phyloP scores from a whole-genome alignment of 2,888 invertebrate species.

The Cheilosia impressa region DNA sequence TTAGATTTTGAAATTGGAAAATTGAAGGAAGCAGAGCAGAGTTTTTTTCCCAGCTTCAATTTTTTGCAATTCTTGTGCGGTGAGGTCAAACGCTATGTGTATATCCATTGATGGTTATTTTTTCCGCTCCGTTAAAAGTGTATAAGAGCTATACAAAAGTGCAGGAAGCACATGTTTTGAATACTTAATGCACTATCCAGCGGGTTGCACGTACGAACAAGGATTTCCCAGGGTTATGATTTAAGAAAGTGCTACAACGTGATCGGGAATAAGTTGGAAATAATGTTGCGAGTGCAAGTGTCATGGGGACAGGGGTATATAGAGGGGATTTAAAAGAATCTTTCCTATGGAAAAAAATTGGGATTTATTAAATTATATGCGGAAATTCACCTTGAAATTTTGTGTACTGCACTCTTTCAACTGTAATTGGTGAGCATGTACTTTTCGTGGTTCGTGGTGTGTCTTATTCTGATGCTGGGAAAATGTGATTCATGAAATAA shows the following conservation, averaged over 20 bases:
- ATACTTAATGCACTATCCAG: constrained; percentile 46
- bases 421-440: too few relatives aligned
- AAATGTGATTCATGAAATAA: too few relatives aligned
- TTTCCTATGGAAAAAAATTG: neutral
- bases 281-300: neutral
- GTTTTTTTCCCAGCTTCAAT: neutral
- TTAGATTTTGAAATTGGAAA: constrained; percentile 67
- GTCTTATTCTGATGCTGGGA: too few relatives aligned
- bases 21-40: constrained; percentile 14
- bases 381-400: too few relatives aligned
- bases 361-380: constrained; percentile 29
- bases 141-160: constrained; percentile 4
- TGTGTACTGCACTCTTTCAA: too few relatives aligned
- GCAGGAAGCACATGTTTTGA: constrained; percentile 45
- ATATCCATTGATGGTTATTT: neutral
- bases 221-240: constrained; percentile 65
- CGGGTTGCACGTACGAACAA: constrained; percentile 36
- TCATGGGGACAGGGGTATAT: neutral
- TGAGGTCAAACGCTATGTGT: constrained; percentile 53
- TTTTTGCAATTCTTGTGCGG: constrained; percentile 3
- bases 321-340: neutral
- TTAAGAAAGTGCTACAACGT: constrained; percentile 54
- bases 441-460: too few relatives aligned
- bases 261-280: constrained; percentile 20
- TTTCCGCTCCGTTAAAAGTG: constrained; percentile 10